phyloP scores from a whole-genome alignment of 2,113 vertebrate genomes.

The Calidris pugnax region DNA sequence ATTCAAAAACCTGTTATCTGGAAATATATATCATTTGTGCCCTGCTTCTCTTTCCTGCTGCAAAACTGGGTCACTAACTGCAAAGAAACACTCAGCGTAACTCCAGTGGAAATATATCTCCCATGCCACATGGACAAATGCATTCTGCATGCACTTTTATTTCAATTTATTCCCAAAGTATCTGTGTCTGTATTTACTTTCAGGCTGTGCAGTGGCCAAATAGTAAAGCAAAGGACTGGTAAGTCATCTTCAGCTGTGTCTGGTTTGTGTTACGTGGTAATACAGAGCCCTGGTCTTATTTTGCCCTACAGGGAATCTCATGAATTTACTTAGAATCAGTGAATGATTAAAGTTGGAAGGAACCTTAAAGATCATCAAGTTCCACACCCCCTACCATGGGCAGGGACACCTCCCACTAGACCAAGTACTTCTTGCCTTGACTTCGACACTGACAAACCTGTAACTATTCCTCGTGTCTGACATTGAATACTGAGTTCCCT shows the following conservation, averaged over 20 bases:
- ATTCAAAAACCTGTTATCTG: rapidly evolving
- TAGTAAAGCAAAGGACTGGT: background rate
- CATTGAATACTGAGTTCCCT: background rate
- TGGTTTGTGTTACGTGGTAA: background rate
- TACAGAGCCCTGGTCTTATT: background rate
- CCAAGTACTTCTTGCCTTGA: background rate
- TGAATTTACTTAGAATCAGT: background rate
- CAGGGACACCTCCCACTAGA: no score
- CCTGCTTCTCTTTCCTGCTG: background rate
- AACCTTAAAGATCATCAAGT: no score
- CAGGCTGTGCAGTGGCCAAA: background rate
- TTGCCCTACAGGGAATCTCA: background rate
- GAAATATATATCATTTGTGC: background rate
- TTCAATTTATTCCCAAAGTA: background rate
- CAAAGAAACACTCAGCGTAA: background rate
- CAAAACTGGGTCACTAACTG: background rate
- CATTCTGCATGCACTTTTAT: background rate
- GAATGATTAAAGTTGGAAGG: no score
- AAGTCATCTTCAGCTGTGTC: background rate
- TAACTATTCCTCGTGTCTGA: background rate
- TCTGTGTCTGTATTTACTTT: background rate
- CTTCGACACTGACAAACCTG: background rate
- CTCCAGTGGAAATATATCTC: background rate
- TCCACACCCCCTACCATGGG: no score
- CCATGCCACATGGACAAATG: background rate